Conservation (phyloP, 2,113 vertebrate genomes). For the Grantiella picta region DNA sequence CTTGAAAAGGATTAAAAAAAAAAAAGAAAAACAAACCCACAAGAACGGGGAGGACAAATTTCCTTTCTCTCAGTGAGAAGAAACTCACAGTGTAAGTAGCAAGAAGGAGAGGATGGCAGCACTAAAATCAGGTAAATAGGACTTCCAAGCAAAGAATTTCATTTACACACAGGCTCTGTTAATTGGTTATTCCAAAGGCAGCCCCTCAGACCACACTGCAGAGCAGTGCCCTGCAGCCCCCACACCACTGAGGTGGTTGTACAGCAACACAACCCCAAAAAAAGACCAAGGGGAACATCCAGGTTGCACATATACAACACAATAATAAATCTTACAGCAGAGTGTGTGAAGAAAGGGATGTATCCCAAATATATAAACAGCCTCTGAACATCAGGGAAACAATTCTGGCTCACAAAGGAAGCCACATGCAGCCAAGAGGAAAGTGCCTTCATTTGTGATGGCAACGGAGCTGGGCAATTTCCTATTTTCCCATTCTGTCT, state of each 20-base stretch:
- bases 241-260: background rate
- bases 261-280: background rate
- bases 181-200: conserved; percentile 18
- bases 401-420: background rate
- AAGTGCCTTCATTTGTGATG: background rate
- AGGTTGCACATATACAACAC: background rate
- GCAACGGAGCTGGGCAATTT: background rate
- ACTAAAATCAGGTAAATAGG: background rate
- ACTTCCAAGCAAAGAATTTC: background rate
- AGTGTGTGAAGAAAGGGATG: background rate
- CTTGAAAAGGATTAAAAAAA: background rate
- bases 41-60: background rate
- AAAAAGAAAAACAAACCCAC: background rate
- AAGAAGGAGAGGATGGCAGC: background rate
- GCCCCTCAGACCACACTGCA: background rate
- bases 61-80: background rate
- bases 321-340: background rate
- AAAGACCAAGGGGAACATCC: background rate
- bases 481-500: background rate
- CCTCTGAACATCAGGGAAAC: background rate
- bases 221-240: background rate
- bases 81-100: background rate
- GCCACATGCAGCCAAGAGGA: background rate
- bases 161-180: background rate
- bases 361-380: background rate